Evolutionary conservation across 2,797 vertebrate species (phyloP).

Genomic region (Clarias laeviceps): DNA sequence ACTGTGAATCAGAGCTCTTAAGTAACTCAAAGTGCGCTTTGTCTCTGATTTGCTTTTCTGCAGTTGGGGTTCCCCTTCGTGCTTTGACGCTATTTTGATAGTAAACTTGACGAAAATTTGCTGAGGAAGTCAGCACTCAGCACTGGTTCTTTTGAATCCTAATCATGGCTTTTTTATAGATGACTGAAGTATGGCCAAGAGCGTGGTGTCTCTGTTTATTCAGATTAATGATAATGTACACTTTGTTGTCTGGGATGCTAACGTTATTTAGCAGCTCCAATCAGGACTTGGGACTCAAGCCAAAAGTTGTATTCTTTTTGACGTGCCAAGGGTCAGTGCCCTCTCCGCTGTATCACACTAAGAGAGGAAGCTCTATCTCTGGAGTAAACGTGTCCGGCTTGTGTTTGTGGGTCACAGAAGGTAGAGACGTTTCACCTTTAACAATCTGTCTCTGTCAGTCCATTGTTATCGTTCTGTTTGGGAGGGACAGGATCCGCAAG

Average conservation of each 20-base stretch:
- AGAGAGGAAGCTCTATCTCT: constrained; percentile 45
- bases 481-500: constrained; percentile 38
- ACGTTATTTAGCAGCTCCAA: background rate
- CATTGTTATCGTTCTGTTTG: constrained; percentile 56
- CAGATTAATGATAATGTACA: background rate
- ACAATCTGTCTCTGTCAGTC: constrained; percentile 62
- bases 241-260: background rate
- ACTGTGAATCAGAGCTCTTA: constrained; percentile 26
- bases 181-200: constrained; percentile 46
- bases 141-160: constrained; percentile 17
- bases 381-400: constrained; percentile 38
- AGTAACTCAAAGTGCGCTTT: constrained; percentile 32
- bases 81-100: constrained; percentile 2
- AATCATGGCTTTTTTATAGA: constrained; percentile 37
- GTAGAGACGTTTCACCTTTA: constrained; percentile 60
- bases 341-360: background rate
- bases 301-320: constrained; percentile 18
- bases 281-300: constrained; percentile 5
- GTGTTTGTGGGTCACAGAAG: constrained; percentile 44
- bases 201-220: constrained; percentile 25
- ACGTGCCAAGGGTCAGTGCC: background rate
- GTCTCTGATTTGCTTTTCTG: constrained; percentile 26
- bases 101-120: constrained; percentile 17
- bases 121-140: constrained; percentile 47
- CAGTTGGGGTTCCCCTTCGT: constrained; percentile 26